Evolutionary conservation across 2,797 vertebrate species (phyloP).

Genomic region (Schizopygopsis pylzovi): DNA sequence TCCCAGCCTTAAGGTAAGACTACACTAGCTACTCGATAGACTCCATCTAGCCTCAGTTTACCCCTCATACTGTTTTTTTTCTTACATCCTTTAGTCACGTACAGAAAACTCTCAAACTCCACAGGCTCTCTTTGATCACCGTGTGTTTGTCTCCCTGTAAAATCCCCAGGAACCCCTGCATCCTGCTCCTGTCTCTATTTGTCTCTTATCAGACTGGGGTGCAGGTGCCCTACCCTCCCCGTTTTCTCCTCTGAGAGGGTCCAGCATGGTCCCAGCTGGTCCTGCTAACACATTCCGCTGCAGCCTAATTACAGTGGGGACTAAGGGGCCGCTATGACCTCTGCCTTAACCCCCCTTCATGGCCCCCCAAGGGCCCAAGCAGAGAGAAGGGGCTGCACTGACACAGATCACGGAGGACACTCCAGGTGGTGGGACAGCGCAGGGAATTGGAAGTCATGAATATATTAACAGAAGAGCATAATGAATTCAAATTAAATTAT

Average conservation of each 20-base stretch:
- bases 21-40: background rate
- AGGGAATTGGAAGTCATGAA: slow-evolving; percentile 88
- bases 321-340: slow-evolving; percentile 76
- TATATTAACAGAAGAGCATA: slow-evolving; percentile 86
- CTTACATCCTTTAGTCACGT: background rate
- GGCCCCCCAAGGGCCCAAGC: slow-evolving; percentile 76
- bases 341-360: slow-evolving; percentile 81
- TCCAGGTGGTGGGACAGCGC: slow-evolving; percentile 85
- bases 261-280: slow-evolving; percentile 81
- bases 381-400: slow-evolving; percentile 61
- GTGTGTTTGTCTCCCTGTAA: slow-evolving; percentile 57
- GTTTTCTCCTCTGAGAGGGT: slow-evolving; percentile 47
- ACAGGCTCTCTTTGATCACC: slow-evolving; percentile 55
- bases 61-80: background rate
- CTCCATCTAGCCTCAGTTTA: background rate
- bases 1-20: background rate
- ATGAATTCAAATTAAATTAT: slow-evolving; percentile 90
- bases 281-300: slow-evolving; percentile 84
- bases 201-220: slow-evolving; percentile 51
- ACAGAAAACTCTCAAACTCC: slow-evolving; percentile 24
- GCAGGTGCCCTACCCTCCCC: slow-evolving; percentile 56
- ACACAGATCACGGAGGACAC: slow-evolving; percentile 87
- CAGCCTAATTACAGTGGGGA: slow-evolving; percentile 84
- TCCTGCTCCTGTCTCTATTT: slow-evolving; percentile 33
- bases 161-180: slow-evolving; percentile 55